Percentiles rank a stretch among this genome's conserved stretches.
These are phyloP conservation scores for Leucosticte australis DNA, from an alignment of 2,113 vertebrate genomes.

Conservation along the genomic window DNA sequence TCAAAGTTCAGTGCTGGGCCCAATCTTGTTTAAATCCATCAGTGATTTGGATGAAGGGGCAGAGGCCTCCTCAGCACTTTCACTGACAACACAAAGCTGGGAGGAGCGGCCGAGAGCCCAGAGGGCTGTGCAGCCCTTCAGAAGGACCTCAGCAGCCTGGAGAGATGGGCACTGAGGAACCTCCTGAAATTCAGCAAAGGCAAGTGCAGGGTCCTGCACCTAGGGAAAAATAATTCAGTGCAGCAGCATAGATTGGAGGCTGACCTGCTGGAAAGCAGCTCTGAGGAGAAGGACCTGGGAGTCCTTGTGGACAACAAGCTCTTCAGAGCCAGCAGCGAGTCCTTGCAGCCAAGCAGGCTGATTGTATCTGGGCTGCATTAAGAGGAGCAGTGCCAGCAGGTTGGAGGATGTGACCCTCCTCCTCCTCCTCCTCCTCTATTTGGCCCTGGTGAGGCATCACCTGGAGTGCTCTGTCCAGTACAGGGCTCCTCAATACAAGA, in stretches of 20 bases:
- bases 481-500: neutral
- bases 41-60: neutral
- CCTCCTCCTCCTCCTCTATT: too few relatives aligned
- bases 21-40: neutral
- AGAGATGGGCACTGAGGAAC: neutral
- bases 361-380: too few relatives aligned
- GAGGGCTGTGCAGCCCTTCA: neutral
- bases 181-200: neutral
- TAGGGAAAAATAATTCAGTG: fast-evolving
- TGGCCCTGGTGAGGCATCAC: neutral
- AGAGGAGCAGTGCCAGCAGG: neutral
- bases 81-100: neutral
- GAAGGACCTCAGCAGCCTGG: neutral
- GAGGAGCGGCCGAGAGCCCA: neutral
- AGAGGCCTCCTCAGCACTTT: neutral
- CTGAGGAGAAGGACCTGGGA: fast-evolving
- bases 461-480: neutral
- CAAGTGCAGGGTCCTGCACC: fast-evolving
- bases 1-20: fast-evolving
- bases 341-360: neutral
- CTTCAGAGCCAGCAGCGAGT: neutral
- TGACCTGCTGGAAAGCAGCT: neutral
- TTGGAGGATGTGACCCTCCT: neutral
- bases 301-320: neutral
- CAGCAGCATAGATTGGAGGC: neutral